Base-by-base conservation (phyloP, 2,888 invertebrate genomes). In the Agonum fuliginosum region DNA sequence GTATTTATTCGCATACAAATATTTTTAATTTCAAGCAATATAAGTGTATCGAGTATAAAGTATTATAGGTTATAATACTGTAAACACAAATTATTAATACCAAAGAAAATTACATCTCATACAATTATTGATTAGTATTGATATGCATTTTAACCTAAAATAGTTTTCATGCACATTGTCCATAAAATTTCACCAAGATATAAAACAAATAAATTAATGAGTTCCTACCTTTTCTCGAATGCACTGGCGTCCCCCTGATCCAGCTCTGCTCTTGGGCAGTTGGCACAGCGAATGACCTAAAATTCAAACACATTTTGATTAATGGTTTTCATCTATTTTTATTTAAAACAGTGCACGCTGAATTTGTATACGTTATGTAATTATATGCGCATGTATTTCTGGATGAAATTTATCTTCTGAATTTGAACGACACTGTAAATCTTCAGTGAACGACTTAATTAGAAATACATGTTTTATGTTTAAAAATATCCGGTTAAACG, bases 251-350 rank as follows among this genome's bases (percentile, higher is more conserved):
- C 46, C 17, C 30, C 6, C 8, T 12, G 17, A 12, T 54, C 69
- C 69, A 34, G 34, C 34, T 37, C 72, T 72, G 54, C 12, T n/a
- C 41, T 3, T 8, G 10, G 5, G 22, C 37, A 37, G 72, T 72
- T 72, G 72, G 72, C 72, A 72, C 51, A 72, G 72, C 37, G 8
- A 37, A 30, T 30, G 72, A 54, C 72, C 54, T 72, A 37, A 72
- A 72, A 72, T 72, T 72, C 54, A 72, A 72, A 67, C 67, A 67
- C 67, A 72, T 51, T 72, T 72, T 72, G 72, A 72, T 54, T 72
- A 72, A 72, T 72, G 72, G 54, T 72, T 8, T 17, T 17, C 54
- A 72, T 72, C 72, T 72, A 72, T 72, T 72, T 72, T 72, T 72
- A 72, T 72, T 72, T 72, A 72, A 54, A 72, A 72, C 72, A 72